Base-by-base conservation (phyloP, 1,140 invertebrate species). In the Drosophila athabasca region DNA sequence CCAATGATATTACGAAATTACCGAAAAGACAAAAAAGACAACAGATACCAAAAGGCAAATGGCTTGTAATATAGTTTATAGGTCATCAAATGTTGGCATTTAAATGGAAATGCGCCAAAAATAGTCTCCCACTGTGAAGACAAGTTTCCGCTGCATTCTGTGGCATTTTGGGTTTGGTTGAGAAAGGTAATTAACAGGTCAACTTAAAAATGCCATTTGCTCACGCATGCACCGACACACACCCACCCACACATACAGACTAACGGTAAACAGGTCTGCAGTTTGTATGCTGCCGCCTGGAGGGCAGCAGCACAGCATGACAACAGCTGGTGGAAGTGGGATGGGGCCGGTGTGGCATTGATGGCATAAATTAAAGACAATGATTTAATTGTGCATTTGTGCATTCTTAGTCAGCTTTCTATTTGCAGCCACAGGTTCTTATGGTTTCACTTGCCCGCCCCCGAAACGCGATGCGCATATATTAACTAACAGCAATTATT, bases 331-430 rank as follows among this genome's bases (percentile, higher is more conserved):
- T 29, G 72, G 69, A 6, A 50, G 29, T 26, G 45, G 31, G 50
- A 15, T 67, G 64, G 35, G 35, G 35, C 11, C 35, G 35, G 3
- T 13, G 4, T 39, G 35, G 35, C 79, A 78, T 81, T 68, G 44
- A 46, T 61, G 50, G 60, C 60, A 81, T 79, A 79, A 74, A 79
- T 70, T 83, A 69, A 17, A 57, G 58, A 74, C 55, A 78, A 74
- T 62, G 48, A 74, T 52, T 62, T n/a, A 9, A 52, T 35, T 43
- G 46, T 51, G 13, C 35, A 65, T 70, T 60, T 52, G 46, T 41
- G 62, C 73, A 65, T 75, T 80, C 77, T 65, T 55, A 39, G 53
- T 52, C 17, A 65, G 77, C 79, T 82, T 82, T 82, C 79, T 82
- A 84, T 82, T 82, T 82, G 29, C 74, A 69, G 39, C 44, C 19